Evolutionary conservation across 2,113 vertebrate genomes (phyloP).

Genomic region (Cebus imitator): DNA sequence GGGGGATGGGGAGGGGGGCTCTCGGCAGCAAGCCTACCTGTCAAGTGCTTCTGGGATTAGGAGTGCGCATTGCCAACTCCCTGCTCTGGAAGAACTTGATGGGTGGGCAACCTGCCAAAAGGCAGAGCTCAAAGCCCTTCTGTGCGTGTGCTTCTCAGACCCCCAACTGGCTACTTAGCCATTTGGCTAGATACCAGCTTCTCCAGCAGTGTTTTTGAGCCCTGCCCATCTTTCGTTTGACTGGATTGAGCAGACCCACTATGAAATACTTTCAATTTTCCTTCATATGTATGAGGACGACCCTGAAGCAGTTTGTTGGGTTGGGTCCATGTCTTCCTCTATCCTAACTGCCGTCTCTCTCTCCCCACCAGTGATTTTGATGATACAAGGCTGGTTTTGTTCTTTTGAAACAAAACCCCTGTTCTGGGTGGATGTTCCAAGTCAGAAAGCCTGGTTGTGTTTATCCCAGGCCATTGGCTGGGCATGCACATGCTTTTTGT

Average conservation of each 20-base stretch:
- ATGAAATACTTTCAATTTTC: conserved; percentile 59
- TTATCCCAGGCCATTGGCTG: conserved; percentile 76
- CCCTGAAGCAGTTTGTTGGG: conserved; percentile 31
- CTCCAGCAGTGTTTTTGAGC: conserved; percentile 56
- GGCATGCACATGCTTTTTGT: conserved; percentile 78
- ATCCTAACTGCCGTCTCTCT: background rate
- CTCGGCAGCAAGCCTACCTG: conserved; percentile 64
- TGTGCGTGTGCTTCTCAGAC: conserved; percentile 66
- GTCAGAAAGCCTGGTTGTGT: conserved; percentile 76
- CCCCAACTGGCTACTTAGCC: conserved; percentile 62
- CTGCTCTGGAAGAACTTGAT: conserved; percentile 65
- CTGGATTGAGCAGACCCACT: conserved; percentile 3
- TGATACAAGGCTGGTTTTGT: conserved; percentile 74
- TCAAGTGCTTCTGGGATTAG: conserved; percentile 71
- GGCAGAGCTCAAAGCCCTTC: conserved; percentile 71
- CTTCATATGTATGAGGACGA: conserved; percentile 38
- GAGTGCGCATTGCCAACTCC: conserved; percentile 45
- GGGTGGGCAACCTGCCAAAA: conserved; percentile 66
- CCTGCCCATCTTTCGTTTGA: conserved; percentile 57
- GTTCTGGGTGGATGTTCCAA: conserved; percentile 75
- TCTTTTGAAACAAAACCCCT: conserved; percentile 73
- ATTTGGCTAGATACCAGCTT: conserved; percentile 60
- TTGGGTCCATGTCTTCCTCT: conserved; percentile 39
- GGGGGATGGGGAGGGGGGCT: background rate
- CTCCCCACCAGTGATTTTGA: conserved; percentile 16